Evolutionary conservation across 2,888 invertebrate genomes (phyloP).

Genomic region (Diarsia rubi): DNA sequence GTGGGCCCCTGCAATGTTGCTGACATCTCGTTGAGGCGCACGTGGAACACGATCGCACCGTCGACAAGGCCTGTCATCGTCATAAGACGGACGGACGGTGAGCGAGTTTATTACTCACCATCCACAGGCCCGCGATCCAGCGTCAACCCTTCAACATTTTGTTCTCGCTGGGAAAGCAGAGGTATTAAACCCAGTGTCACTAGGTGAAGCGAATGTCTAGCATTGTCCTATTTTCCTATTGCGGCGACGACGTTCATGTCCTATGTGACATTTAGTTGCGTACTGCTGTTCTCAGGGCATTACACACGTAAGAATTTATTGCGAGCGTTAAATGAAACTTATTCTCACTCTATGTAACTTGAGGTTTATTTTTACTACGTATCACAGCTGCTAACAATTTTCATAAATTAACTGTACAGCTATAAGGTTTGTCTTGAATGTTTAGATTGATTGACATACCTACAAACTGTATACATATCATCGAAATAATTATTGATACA

Average conservation of each 20-base stretch:
- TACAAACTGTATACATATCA: background rate
- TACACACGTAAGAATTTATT: conserved; percentile 23
- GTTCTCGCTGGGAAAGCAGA: background rate
- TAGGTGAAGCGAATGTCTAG: conserved; percentile 14
- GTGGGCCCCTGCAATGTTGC: too few relatives aligned
- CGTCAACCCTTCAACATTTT: background rate
- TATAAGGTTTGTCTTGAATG: background rate
- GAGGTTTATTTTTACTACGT: background rate
- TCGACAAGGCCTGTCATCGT: too few relatives aligned
- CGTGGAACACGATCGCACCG: too few relatives aligned
- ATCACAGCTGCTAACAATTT: background rate
- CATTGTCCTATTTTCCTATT: conserved; percentile 13
- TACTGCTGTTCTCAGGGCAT: conserved; percentile 26
- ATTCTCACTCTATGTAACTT: background rate
- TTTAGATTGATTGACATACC: background rate
- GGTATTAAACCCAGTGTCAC: background rate
- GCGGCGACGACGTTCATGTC: background rate
- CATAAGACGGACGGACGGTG: too few relatives aligned
- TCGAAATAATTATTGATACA: too few relatives aligned
- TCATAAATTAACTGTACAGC: background rate
- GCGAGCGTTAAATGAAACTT: conserved; percentile 14
- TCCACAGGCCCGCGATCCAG: background rate
- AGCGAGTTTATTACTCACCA: too few relatives aligned
- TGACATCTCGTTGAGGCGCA: too few relatives aligned
- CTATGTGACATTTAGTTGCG: conserved; percentile 37